Conservation (phyloP, 2,888 invertebrate species). For the Lasius fuliginosus region DNA sequence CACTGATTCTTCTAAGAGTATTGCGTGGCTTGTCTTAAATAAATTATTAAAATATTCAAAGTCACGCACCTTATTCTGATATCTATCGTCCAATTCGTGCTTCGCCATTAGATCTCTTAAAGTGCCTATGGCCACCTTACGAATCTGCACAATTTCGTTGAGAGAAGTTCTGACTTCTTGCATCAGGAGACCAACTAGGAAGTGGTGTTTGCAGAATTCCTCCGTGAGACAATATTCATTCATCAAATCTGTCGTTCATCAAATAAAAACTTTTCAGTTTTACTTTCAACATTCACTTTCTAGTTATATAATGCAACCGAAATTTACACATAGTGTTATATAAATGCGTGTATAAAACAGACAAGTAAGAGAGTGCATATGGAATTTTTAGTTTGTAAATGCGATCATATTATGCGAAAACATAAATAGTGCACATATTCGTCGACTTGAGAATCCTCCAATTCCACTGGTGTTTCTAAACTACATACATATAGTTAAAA, state of each 20-base stretch:
- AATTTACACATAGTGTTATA: not conserved
- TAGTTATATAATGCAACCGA: not conserved
- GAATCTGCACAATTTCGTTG: slow-evolving; percentile 94
- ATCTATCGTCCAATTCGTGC: slow-evolving; percentile 97
- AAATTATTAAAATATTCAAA: slow-evolving; percentile 26
- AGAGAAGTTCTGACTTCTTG: slow-evolving; percentile 96
- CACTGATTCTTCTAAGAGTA: not conserved
- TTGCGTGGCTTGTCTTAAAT: not conserved
- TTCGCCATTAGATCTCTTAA: slow-evolving; percentile 96
- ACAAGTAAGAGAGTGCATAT: not conserved
- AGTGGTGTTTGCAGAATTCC: slow-evolving; percentile 96
- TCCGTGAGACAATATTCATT: slow-evolving; percentile 91
- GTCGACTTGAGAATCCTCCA: not conserved
- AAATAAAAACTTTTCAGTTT: slow-evolving; percentile 44
- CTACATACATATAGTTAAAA: not conserved
- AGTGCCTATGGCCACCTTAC: slow-evolving; percentile 93
- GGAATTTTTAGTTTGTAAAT: not conserved
- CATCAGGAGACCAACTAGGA: slow-evolving; percentile 94
- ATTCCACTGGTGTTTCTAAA: slow-evolving; percentile 23
- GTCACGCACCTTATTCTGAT: slow-evolving; percentile 90
- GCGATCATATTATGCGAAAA: slow-evolving; percentile 10
- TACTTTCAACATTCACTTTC: not conserved
- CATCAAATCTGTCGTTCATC: slow-evolving; percentile 80
- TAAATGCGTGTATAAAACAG: not conserved
- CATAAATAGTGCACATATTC: not conserved